Conservation (phyloP, 2,797 vertebrate species). For the Pipistrellus kuhlii region DNA sequence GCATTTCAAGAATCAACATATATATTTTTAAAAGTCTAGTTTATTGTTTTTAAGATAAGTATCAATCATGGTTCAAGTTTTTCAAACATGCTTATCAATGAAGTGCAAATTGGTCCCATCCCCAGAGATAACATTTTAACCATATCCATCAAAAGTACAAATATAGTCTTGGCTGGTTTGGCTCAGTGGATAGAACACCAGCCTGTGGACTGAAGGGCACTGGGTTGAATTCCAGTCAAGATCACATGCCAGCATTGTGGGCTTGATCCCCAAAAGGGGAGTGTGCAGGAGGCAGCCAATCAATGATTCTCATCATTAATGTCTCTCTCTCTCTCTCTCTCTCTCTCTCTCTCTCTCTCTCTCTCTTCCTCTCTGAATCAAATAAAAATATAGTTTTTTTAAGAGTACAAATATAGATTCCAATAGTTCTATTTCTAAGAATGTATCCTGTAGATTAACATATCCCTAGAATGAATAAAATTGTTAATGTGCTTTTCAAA, state of each 20-base stretch:
- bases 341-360: too few species aligned
- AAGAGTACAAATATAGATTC: background rate
- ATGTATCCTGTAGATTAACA: background rate
- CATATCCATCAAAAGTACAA: background rate
- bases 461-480: background rate
- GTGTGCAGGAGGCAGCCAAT: accelerated
- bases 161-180: too few species aligned
- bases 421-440: background rate
- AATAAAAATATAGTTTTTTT: too few species aligned
- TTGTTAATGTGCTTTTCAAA: background rate
- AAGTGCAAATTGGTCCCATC: background rate
- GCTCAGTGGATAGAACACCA: too few species aligned
- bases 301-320: too few species aligned
- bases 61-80: background rate
- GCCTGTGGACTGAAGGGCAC: too few species aligned
- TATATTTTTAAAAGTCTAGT: background rate
- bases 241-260: too few species aligned
- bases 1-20: background rate
- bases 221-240: too few species aligned
- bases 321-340: too few species aligned
- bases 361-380: too few species aligned
- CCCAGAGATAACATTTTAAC: background rate
- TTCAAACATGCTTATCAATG: background rate
- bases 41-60: conserved; percentile 26
- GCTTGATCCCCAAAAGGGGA: too few species aligned